These are phyloP conservation scores for Athene noctua DNA, from an alignment of 2,113 vertebrate genomes.

Conservation along the genomic window DNA sequence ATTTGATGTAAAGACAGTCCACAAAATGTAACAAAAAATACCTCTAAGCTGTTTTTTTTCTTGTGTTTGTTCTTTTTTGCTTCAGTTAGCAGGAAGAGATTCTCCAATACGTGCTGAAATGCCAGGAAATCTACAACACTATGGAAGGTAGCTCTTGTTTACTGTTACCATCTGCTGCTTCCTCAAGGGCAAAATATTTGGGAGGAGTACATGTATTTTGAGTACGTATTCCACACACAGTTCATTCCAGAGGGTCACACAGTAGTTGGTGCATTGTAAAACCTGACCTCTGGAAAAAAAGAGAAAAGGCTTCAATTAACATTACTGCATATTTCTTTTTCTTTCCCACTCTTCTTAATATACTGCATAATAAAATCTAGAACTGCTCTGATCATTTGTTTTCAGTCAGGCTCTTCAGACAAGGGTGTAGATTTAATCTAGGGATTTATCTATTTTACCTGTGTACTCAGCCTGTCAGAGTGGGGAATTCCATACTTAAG, in stretches of 20 bases:
- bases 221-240: not conserved
- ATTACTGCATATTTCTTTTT: not conserved
- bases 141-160: conserved; percentile 84
- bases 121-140: conserved; percentile 94
- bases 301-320: not conserved
- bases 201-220: not conserved
- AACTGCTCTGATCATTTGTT: not conserved
- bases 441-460: not conserved
- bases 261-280: not conserved
- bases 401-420: not conserved
- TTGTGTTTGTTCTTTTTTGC: not conserved
- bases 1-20: not conserved
- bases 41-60: conserved; percentile 5
- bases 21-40: not conserved
- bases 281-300: not conserved
- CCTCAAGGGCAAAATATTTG: not conserved
- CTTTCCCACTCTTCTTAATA: not conserved
- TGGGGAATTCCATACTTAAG: not conserved
- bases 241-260: not conserved
- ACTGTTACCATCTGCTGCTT: not conserved
- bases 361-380: not conserved
- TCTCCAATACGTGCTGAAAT: conserved; percentile 93
- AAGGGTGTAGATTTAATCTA: not conserved
- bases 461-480: not conserved
- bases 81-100: conserved; percentile 92